Percentiles rank a stretch among this genome's conserved stretches.
These are phyloP conservation scores for Pampusana beccarii DNA, from an alignment of 2,113 vertebrate genomes.

Conservation along the genomic window DNA sequence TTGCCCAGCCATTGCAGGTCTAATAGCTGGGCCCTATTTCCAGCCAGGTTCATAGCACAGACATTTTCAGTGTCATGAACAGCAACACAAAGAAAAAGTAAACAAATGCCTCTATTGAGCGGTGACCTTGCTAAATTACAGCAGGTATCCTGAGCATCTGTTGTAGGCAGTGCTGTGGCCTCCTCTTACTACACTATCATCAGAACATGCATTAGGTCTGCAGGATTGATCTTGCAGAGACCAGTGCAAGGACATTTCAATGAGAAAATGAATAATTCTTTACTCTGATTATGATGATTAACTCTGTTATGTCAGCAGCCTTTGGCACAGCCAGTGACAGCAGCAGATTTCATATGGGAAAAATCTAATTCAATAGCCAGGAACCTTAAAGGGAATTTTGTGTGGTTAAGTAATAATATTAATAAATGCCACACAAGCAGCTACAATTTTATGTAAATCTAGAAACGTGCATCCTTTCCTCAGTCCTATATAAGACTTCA, in stretches of 20 bases:
- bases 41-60: neutral
- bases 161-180: neutral
- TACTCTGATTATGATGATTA: conserved; percentile 51
- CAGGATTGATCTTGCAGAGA: neutral
- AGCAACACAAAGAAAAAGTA: neutral
- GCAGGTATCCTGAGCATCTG: neutral
- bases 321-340: conserved; percentile 29
- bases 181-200: neutral
- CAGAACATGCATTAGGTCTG: neutral
- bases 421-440: neutral
- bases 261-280: conserved; percentile 29
- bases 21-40: neutral
- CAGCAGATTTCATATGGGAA: neutral
- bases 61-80: neutral
- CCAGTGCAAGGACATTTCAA: conserved; percentile 22
- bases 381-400: neutral
- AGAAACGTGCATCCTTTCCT: neutral
- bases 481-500: neutral
- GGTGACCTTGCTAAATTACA: neutral
- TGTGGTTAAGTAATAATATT: neutral
- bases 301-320: conserved; percentile 44
- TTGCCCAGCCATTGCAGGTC: neutral
- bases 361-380: neutral
- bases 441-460: neutral
- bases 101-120: neutral